These are phyloP conservation scores for Isurus oxyrinchus DNA, from an alignment of 2,113 vertebrate species.

Conservation along the genomic window DNA sequence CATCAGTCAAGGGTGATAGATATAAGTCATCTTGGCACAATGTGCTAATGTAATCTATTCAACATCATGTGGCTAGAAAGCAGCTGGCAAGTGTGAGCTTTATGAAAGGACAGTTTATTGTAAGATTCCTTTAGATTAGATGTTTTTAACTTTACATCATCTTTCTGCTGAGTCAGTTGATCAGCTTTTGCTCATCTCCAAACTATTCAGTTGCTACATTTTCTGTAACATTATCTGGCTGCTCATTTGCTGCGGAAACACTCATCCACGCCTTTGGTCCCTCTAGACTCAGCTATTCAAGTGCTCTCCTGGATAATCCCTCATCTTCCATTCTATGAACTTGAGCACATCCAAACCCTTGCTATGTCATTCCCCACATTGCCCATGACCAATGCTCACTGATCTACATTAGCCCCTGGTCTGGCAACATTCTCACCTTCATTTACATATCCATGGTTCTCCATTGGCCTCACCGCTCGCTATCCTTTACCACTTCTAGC, in stretches of 20 bases:
- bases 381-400: not conserved
- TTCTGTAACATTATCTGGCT: not conserved
- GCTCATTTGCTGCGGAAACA: not conserved
- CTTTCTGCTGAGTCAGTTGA: not conserved
- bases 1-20: conserved; percentile 45
- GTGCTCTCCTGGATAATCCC: not conserved
- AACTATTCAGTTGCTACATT: not conserved
- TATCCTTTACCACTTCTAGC: too few relatives aligned
- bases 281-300: not conserved
- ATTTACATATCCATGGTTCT: too few relatives aligned
- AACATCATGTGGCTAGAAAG: conserved; percentile 30
- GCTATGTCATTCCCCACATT: not conserved
- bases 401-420: not conserved
- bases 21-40: conserved; percentile 40
- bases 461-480: too few relatives aligned
- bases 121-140: not conserved
- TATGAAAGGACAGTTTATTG: not conserved
- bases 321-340: not conserved
- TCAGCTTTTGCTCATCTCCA: not conserved
- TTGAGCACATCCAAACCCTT: not conserved
- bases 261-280: not conserved
- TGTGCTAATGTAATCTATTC: conserved; percentile 31
- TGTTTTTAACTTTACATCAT: not conserved
- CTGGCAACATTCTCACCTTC: too few relatives aligned
- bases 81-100: not conserved